Percentiles rank a stretch among this genome's conserved stretches.
These are phyloP conservation scores for Orthosia incerta DNA, from an alignment of 2,888 invertebrate genomes.

Conservation along the genomic window DNA sequence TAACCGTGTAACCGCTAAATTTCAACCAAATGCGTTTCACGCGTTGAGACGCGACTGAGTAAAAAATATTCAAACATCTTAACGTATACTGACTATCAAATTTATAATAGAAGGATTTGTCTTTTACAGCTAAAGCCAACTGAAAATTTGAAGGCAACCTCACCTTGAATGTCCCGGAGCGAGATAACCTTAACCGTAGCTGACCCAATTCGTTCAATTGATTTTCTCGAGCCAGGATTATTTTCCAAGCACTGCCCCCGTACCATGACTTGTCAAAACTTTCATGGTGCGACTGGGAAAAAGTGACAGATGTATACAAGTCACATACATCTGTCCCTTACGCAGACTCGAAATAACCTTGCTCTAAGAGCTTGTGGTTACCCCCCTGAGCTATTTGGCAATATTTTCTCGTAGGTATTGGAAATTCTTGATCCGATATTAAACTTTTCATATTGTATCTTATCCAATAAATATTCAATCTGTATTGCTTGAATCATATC, in stretches of 20 bases:
- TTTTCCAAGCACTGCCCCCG: slow-evolving; percentile 7
- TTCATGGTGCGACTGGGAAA: too few species aligned
- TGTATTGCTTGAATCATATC: slow-evolving; percentile 12
- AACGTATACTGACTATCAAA: too few species aligned
- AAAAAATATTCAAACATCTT: too few species aligned
- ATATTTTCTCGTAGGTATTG: neutral
- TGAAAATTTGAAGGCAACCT: neutral
- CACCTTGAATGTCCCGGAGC: neutral
- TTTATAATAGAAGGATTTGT: too few species aligned
- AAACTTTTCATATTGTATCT: neutral
- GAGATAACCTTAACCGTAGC: slow-evolving; percentile 7
- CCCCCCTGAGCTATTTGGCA: neutral
- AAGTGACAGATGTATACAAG: too few species aligned
- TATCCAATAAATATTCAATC: slow-evolving; percentile 16
- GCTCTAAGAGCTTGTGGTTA: too few species aligned
- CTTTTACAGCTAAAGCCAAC: neutral
- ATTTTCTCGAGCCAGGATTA: slow-evolving; percentile 4
- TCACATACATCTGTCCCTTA: too few species aligned
- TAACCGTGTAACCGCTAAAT: too few species aligned
- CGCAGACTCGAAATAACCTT: too few species aligned
- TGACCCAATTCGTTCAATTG: slow-evolving; percentile 27
- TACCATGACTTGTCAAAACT: too few species aligned
- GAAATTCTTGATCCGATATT: slow-evolving; percentile 9
- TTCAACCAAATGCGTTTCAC: too few species aligned
- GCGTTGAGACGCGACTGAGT: too few species aligned